Evolutionary conservation across 1,140 invertebrate species (phyloP).

Genomic region (Eueides isabella): DNA sequence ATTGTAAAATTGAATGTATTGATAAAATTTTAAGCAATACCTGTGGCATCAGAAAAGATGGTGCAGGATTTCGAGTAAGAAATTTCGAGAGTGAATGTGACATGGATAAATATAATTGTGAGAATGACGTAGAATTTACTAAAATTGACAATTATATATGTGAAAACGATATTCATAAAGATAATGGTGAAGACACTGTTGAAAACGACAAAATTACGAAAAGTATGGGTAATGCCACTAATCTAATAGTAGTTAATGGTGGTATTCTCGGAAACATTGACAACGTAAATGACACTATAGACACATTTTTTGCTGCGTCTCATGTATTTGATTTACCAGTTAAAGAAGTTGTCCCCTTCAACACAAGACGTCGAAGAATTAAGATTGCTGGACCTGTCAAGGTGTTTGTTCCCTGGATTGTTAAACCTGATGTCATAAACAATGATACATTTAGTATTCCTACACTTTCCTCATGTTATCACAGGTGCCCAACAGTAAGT

Average conservation of each 20-base stretch:
- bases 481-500: constrained; percentile 67
- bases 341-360: constrained; percentile 46
- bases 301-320: constrained; percentile 65
- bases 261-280: constrained; percentile 46
- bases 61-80: constrained; percentile 53
- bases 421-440: constrained; percentile 53
- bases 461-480: constrained; percentile 61
- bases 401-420: constrained; percentile 58
- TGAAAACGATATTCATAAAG: constrained; percentile 27
- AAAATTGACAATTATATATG: constrained; percentile 59
- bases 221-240: constrained; percentile 35
- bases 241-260: constrained; percentile 54
- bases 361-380: constrained; percentile 50
- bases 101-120: constrained; percentile 53
- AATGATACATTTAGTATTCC: constrained; percentile 60
- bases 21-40: constrained; percentile 32
- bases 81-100: constrained; percentile 58
- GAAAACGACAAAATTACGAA: constrained; percentile 2
- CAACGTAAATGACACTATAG: constrained; percentile 60
- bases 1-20: constrained; percentile 23
- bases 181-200: constrained; percentile 19
- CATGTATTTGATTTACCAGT: constrained; percentile 63
- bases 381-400: constrained; percentile 55
- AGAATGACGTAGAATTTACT: constrained; percentile 43
- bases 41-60: constrained; percentile 58